Evolutionary conservation across 2,888 invertebrate species (phyloP).

Genomic region (Melanostoma mellinum): DNA sequence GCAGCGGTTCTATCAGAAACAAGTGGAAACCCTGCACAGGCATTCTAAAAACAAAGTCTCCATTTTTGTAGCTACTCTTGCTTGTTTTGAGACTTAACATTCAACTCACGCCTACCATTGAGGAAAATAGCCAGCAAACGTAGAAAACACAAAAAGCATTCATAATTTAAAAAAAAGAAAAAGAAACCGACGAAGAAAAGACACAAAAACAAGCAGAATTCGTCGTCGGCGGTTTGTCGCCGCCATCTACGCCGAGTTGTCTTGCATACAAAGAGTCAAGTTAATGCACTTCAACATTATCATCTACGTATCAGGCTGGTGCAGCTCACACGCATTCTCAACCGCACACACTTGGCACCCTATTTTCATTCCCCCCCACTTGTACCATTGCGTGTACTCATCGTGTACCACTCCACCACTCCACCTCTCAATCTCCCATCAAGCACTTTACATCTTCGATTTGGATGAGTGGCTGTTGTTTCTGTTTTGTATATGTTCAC

Average conservation of each 20-base stretch:
- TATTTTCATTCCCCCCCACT: background rate
- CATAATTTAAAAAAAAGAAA: conserved; percentile 24
- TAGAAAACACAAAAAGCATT: conserved; percentile 3
- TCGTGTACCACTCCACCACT: conserved; percentile 10
- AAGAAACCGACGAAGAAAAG: conserved; percentile 15
- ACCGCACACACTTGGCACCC: conserved; percentile 14
- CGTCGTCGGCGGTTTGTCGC: conserved; percentile 47
- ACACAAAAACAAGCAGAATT: conserved; percentile 31
- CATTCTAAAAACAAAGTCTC: background rate
- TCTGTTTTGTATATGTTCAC: conserved; percentile 40
- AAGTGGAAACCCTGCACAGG: conserved; percentile 17
- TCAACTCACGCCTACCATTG: conserved; percentile 60
- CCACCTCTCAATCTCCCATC: conserved; percentile 1
- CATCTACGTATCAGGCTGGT: conserved; percentile 53
- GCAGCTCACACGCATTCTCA: conserved; percentile 59
- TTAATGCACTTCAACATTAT: conserved; percentile 61
- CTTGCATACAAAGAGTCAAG: conserved; percentile 70
- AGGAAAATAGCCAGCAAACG: conserved; percentile 45
- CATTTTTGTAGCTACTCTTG: conserved; percentile 24
- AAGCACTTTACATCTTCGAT: conserved; percentile 63
- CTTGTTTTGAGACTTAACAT: conserved; percentile 44
- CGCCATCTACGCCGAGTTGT: conserved; percentile 46
- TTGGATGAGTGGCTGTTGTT: conserved; percentile 61
- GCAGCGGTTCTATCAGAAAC: background rate
- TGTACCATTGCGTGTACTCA: conserved; percentile 6